Evolutionary conservation across 2,797 vertebrate genomes (phyloP), one percentile per base, ranked within the genome.

Genomic region (Chelon labrosus): DNA sequence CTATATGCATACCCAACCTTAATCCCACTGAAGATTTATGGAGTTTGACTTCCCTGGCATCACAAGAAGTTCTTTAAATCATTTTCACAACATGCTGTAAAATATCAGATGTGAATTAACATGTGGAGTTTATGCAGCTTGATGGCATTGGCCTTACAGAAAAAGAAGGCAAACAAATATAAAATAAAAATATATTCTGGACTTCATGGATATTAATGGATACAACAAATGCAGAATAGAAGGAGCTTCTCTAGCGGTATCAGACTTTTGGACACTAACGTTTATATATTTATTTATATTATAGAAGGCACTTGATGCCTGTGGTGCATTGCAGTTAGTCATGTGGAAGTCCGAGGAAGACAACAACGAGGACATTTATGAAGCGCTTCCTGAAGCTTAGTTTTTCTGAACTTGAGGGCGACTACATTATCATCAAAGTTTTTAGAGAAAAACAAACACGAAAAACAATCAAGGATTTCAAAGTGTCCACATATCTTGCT

Each of bases 301-400:
- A 31, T 31, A 31, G 22, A 53, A 25, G 51, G 25, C 51, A 53
- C 13, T 14, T 9, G 51, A 53, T 14, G 51, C 51, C 51, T 27
- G 35, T 7, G 49, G 35, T 11, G 10, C 59, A 19, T 4, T 6
- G 4, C 14, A 27, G 2, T 27, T 16, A 54, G 0, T 42, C 50
- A 53, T 27, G 10, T 25, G 10, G 50, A 42, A 14, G 20, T 27
- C 19, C n/a, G 20, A 27, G 11, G 31, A 19, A 37, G 12, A 22
- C 12, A 3, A 63, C 31, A 38, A 22, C 10, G 42, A 52, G 20
- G 61, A 64, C 61, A 52, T 52, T 41, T 63, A 51, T 17, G 35
- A 42, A 41, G 38, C 13, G 22, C 51, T 31, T 5, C 22, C 37
- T 22, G 37, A 20, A 60, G 58, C 42, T 7, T 42, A 31, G 14